A percentile compares a stretch with the other conserved stretches of the same genome.
Evolutionary conservation across 2,797 vertebrate genomes (phyloP).

Genomic region (Eurystomus glaucurus): DNA sequence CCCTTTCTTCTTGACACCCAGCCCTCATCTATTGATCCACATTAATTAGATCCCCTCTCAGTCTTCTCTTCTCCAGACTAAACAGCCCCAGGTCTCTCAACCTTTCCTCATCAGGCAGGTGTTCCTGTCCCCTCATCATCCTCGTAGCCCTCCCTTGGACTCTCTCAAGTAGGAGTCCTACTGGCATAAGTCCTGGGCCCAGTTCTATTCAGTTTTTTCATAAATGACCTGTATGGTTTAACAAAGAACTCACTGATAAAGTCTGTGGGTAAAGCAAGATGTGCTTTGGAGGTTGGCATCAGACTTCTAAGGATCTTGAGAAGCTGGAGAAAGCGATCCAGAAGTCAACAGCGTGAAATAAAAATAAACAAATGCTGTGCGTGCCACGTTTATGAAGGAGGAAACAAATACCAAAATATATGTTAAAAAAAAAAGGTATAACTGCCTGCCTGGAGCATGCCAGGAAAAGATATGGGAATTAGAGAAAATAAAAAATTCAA

Average conservation of each 20-base stretch:
- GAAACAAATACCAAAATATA: neutral
- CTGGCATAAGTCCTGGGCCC: neutral
- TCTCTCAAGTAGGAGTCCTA: neutral
- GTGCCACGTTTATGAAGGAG: neutral
- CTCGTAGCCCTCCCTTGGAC: too few species aligned
- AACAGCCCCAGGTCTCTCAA: too few species aligned
- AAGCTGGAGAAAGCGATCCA: neutral
- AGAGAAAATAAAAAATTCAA: constrained; percentile 28
- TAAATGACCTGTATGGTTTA: neutral
- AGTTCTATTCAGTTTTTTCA: neutral
- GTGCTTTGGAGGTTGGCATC: neutral
- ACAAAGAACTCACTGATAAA: neutral
- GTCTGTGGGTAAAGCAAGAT: neutral
- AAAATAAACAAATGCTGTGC: neutral
- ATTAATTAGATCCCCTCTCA: too few species aligned
- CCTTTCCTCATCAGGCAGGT: too few species aligned
- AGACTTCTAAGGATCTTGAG: neutral
- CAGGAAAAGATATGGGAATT: constrained; percentile 8
- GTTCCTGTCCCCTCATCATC: too few species aligned
- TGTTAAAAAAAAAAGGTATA: neutral
- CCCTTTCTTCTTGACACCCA: too few species aligned
- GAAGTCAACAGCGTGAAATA: neutral
- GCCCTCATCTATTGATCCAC: too few species aligned
- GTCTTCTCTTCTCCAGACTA: too few species aligned
- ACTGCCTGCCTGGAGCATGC: neutral